A percentile compares a stretch with the other conserved stretches of the same genome.
Evolutionary conservation across 2,888 invertebrate species (phyloP).

Genomic region (Helleia helle): DNA sequence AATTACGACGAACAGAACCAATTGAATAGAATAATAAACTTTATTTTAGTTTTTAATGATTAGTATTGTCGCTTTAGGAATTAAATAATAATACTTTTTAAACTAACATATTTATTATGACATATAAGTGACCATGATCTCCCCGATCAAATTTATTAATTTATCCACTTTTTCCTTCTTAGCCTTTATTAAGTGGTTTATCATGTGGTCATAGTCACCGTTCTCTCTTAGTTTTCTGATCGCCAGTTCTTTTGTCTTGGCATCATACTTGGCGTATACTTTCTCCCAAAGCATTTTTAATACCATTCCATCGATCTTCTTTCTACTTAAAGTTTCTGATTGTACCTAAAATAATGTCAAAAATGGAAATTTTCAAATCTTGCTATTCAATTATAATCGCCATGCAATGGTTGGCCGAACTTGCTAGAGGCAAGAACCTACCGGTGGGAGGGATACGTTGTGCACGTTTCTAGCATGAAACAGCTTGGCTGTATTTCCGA

Average conservation of each 20-base stretch:
- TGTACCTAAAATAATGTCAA: slow-evolving; percentile 29
- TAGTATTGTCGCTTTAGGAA: too few species aligned
- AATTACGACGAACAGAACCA: too few species aligned
- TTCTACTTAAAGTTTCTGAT: slow-evolving; percentile 31
- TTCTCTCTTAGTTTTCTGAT: slow-evolving; percentile 38
- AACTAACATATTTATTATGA: neutral
- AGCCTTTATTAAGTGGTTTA: slow-evolving; percentile 36
- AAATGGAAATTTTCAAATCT: too few species aligned
- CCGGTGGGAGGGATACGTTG: too few species aligned
- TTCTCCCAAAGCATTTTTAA: slow-evolving; percentile 54
- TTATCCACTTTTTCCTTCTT: slow-evolving; percentile 43
- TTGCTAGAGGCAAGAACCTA: too few species aligned
- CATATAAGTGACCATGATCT: slow-evolving; percentile 45
- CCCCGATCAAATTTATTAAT: slow-evolving; percentile 39
- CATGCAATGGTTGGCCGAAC: too few species aligned
- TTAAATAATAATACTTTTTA: too few species aligned
- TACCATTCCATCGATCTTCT: slow-evolving; percentile 51
- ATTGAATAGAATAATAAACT: too few species aligned
- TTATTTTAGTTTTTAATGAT: too few species aligned
- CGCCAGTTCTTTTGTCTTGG: slow-evolving; percentile 39
- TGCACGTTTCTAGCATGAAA: too few species aligned
- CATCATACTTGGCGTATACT: slow-evolving; percentile 41
- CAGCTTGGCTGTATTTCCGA: too few species aligned
- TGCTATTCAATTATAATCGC: too few species aligned
- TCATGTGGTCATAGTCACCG: slow-evolving; percentile 44